phyloP scores from a whole-genome alignment of 2,113 vertebrate species.

The Henicopernis longicauda region DNA sequence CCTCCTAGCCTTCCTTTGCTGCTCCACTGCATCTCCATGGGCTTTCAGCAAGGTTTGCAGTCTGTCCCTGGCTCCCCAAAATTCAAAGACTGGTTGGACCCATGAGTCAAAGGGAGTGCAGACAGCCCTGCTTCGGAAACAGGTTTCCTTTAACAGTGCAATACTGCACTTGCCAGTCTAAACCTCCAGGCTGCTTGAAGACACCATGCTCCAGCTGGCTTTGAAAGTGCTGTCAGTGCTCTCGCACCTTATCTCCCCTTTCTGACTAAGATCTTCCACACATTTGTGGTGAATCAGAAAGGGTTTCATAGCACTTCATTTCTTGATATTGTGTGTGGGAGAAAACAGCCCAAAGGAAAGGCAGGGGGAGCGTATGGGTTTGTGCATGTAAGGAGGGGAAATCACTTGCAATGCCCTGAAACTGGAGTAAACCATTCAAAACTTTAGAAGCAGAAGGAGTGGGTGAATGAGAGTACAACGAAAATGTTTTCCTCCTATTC shows the following conservation, averaged over 20 bases:
- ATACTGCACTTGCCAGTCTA: background rate
- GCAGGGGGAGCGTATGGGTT: background rate
- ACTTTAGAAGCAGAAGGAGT: background rate
- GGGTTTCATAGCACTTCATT: background rate
- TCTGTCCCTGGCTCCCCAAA: background rate
- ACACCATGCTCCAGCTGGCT: background rate
- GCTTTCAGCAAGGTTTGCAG: background rate
- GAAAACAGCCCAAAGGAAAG: background rate
- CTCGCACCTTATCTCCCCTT: background rate
- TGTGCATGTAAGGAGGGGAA: background rate
- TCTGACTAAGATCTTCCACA: background rate
- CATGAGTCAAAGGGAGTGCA: background rate
- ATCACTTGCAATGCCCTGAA: background rate
- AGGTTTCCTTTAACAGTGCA: background rate
- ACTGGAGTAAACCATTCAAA: background rate
- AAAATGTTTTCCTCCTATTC: background rate
- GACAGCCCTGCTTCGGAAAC: background rate
- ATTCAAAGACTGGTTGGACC: background rate
- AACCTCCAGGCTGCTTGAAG: background rate
- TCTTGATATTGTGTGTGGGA: background rate
- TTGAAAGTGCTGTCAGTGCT: background rate
- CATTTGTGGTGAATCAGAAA: background rate
- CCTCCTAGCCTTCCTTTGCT: background rate
- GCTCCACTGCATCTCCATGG: background rate
- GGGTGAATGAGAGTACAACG: background rate